Conservation (phyloP, 1,140 invertebrate genomes). For the Harpegnathos saltator region DNA sequence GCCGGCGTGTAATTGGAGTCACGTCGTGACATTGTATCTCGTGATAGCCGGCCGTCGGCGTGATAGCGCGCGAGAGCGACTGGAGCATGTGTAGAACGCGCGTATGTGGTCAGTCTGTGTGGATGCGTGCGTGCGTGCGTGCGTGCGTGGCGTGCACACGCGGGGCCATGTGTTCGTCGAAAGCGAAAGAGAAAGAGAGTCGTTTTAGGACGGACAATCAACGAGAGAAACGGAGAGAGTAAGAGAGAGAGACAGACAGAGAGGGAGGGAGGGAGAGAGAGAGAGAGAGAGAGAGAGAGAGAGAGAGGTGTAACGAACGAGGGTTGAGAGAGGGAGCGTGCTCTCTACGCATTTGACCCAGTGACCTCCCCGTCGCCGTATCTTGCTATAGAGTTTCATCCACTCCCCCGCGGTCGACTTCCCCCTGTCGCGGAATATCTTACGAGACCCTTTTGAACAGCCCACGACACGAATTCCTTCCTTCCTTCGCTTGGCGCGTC, state of each 20-base stretch:
- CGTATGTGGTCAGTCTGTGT: not conserved
- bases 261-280: slow-evolving; percentile 53
- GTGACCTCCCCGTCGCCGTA: slow-evolving; percentile 78
- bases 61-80: slow-evolving; percentile 36
- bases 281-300: slow-evolving; percentile 63
- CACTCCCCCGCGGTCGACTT: slow-evolving; percentile 24
- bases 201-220: slow-evolving; percentile 51
- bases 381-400: slow-evolving; percentile 48
- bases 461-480: slow-evolving; percentile 68
- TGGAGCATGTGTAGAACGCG: not conserved
- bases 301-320: slow-evolving; percentile 59
- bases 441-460: slow-evolving; percentile 66
- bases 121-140: not conserved
- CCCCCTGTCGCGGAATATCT: slow-evolving; percentile 25
- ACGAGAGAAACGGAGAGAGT: slow-evolving; percentile 44
- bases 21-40: slow-evolving; percentile 53
- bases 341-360: slow-evolving; percentile 82
- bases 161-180: slow-evolving; percentile 78
- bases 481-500: slow-evolving; percentile 33
- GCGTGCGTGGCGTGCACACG: slow-evolving; percentile 53
- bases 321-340: slow-evolving; percentile 73
- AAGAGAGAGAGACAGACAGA: slow-evolving; percentile 31
- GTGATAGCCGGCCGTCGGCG: slow-evolving; percentile 36
- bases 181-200: slow-evolving; percentile 68
- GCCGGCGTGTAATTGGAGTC: slow-evolving; percentile 46